Base-by-base conservation (phyloP, 2,797 vertebrate genomes). In the Lutjanus argentimaculatus region DNA sequence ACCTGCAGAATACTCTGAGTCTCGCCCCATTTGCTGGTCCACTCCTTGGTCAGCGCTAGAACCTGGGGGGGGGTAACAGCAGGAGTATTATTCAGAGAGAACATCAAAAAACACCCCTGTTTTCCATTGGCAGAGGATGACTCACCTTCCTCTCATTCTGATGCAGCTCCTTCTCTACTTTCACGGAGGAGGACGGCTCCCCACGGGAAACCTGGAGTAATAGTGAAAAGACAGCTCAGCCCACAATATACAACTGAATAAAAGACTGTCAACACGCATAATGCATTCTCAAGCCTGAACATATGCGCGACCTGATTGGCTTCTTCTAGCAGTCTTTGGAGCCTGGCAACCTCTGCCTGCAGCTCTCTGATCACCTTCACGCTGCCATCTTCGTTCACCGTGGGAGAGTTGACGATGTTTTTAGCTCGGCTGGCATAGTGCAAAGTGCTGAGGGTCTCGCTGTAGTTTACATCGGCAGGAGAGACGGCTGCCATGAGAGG, bases 341-440 rank as follows among this genome's bases (percentile, higher is more conserved):
- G 94, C 51, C 77, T 84, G 62, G 69, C 45, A 8, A 91, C 84
- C 79, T 93, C 90, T 1, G 79, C 85, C 84, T 88, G 97, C 87
- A 99, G 95, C 15, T 95, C 95, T 95, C 97, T 96, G 84, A 99
- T 73, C 97, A 99, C 97, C 95, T 98, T 63, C 95, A 97, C 96
- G 14, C 96, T 97, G 74, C 95, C 86, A 19, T 98, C 98, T 91
- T 99, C 97, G 58, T 99, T 99, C 95, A 98, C 97, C 8, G 94
- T 97, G 52, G 97, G 98, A 83, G 97, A 96, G 96, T 99, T 99
- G 90, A 98, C 96, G 74, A 99, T 98, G 95, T 97, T 98, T 95
- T 98, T 99, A 91, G 98, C 97, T 84, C 97, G 95, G 91, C 97
- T 98, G 90, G 98, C 98, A 73, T 98, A 99, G 86, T 97, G 98